Evolutionary conservation across 2,888 invertebrate genomes (phyloP).

Genomic region (Meliscaeva auricollis): DNA sequence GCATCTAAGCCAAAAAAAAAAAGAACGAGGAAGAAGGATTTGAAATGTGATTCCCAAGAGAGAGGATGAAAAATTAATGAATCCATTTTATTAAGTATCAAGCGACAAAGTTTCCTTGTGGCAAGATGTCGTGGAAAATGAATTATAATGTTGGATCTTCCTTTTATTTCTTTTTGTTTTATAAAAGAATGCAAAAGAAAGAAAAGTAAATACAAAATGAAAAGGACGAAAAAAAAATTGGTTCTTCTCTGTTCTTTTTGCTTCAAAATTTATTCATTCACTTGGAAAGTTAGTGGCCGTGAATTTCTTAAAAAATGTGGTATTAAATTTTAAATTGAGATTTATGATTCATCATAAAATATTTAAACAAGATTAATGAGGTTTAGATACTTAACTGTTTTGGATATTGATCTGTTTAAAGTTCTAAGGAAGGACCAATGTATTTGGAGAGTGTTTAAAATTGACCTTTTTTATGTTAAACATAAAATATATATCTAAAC

Average conservation of each 20-base stretch:
- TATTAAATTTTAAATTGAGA: slow-evolving; percentile 61
- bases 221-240: neutral
- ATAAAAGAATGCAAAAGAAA: neutral
- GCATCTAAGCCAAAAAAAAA: slow-evolving; percentile 52
- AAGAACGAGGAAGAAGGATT: slow-evolving; percentile 58
- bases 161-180: slow-evolving; percentile 2
- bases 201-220: neutral
- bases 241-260: neutral
- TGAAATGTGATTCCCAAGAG: slow-evolving; percentile 23
- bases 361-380: slow-evolving; percentile 47
- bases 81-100: slow-evolving; percentile 54
- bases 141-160: slow-evolving; percentile 59
- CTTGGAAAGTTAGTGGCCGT: slow-evolving; percentile 15
- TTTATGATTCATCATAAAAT: slow-evolving; percentile 50
- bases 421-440: too few species aligned
- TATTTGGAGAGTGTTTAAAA: too few species aligned
- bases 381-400: slow-evolving; percentile 1
- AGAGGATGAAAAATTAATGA: slow-evolving; percentile 50
- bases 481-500: too few species aligned
- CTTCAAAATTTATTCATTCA: slow-evolving; percentile 11
- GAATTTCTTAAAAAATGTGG: slow-evolving; percentile 4
- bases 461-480: too few species aligned
- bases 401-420: neutral
- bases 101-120: slow-evolving; percentile 51
- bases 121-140: slow-evolving; percentile 59